Base-by-base conservation (phyloP, 2,888 invertebrate genomes). In the Xylota sylvarum region DNA sequence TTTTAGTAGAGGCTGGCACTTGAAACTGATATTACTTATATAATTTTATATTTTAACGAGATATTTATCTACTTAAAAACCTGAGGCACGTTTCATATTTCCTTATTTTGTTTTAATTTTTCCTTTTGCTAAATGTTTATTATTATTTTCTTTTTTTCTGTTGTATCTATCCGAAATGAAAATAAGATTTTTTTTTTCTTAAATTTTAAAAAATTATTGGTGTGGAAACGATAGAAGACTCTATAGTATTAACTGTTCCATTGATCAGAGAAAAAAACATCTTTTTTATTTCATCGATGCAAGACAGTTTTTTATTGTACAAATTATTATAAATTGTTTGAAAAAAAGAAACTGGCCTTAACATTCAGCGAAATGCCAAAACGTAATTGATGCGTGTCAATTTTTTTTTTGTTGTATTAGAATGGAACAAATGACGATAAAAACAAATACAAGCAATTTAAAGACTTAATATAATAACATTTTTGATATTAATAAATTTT, bases 401-500 rank as follows among this genome's bases (percentile, higher is more conserved):
- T 19, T 27, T 52, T 30, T 56, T 50, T 69, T 58, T 52, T 70
- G 43, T 52, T 70, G 43, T 43, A 35, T 55, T 62, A 67, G 52
- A 37, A 52, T 78, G 32, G 60, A 37, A 64, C 64, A 32, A 82
- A 83, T 56, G 69, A 76, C 10, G 56, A 60, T 19, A 50, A 70
- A 72, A 70, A 40, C 40, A 48, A 73, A 76, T 43, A 70, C 69
- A 80, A 85, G 81, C 81, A 85, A 85, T 76, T 85, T 56, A 81
- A 85, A 85, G 85, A 85, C 85, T 85, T 81, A 81, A 77, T 70
- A 48, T 69, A 65, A 67, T 62, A 70, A 85, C 69, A 70, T 67
- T 85, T 85, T 85, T 85, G 76, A 81, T 85, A 85, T 77, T 81
- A 85, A 81, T 81, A 85, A 85, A 85, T 70, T 76, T 84, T 65